Evolutionary conservation across 1,140 invertebrate genomes (phyloP).

Genomic region (Drosophila navojoa): DNA sequence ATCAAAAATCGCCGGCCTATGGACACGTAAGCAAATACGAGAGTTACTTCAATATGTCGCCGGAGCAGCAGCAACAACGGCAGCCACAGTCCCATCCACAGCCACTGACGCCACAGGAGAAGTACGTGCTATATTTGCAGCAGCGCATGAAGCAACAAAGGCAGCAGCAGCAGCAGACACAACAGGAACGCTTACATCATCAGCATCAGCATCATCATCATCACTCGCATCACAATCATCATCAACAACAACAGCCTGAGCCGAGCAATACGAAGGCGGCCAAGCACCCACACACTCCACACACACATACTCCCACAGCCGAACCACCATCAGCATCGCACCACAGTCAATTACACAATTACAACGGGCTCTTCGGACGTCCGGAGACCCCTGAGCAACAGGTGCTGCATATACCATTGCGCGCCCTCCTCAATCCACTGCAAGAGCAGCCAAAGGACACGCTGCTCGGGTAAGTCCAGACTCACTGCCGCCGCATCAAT

Average conservation of each 20-base stretch:
- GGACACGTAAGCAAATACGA: conserved; percentile 67
- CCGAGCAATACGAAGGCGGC: conserved; percentile 68
- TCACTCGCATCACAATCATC: conserved; percentile 44
- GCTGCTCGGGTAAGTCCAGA: conserved; percentile 38
- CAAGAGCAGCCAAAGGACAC: conserved; percentile 51
- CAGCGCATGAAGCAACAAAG: conserved; percentile 77
- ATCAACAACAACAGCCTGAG: conserved; percentile 42
- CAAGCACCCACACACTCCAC: conserved; percentile 49
- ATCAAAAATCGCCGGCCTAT: conserved; percentile 56
- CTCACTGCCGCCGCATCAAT: not conserved
- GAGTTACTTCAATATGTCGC: conserved; percentile 71
- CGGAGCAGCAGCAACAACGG: conserved; percentile 30
- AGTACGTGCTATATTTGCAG: conserved; percentile 80
- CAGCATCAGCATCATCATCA: conserved; percentile 49
- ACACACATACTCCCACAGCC: conserved; percentile 39
- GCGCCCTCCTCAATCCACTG: conserved; percentile 59
- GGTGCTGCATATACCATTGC: conserved; percentile 71
- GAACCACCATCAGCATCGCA: conserved; percentile 34
- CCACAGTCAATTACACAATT: conserved; percentile 54
- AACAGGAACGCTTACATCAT: conserved; percentile 42
- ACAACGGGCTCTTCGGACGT: conserved; percentile 50
- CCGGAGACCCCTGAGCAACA: conserved; percentile 54
- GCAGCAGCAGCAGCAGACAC: conserved; percentile 61
- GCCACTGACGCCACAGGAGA: conserved; percentile 78
- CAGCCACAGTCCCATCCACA: conserved; percentile 50